phyloP scores from a whole-genome alignment of 2,888 invertebrate species.

The Cyrtodaria siliqua region DNA sequence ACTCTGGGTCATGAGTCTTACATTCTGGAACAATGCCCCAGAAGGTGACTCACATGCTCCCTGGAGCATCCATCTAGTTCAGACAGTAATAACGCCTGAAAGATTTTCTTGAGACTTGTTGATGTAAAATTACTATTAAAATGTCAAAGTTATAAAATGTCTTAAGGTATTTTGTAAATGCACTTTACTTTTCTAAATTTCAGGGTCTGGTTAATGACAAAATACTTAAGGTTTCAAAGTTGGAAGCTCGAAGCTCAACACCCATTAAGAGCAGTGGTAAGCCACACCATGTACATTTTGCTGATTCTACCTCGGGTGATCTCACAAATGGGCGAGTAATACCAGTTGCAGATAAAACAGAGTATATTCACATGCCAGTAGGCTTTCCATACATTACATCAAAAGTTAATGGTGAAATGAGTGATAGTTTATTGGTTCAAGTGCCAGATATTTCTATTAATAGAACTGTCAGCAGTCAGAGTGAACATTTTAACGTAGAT shows the following conservation, averaged over 20 bases:
- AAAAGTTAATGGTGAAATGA: conserved; percentile 20
- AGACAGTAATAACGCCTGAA: too few species aligned
- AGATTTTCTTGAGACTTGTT: too few species aligned
- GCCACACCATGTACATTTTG: conserved; percentile 45
- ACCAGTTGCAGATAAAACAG: conserved; percentile 15
- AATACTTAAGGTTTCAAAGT: not conserved
- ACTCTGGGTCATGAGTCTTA: too few species aligned
- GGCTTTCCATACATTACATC: conserved; percentile 50
- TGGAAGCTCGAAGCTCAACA: conserved; percentile 27
- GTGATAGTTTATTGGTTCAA: conserved; percentile 37
- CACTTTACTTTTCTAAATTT: too few species aligned
- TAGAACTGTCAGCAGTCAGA: not conserved
- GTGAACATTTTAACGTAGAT: not conserved
- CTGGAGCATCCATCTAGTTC: too few species aligned
- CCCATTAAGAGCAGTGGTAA: conserved; percentile 25
- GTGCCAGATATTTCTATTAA: conserved; percentile 17
- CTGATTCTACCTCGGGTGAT: conserved; percentile 13
- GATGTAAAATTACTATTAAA: too few species aligned
- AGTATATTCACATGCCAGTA: conserved; percentile 34
- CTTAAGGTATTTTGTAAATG: too few species aligned
- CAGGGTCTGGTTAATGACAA: too few species aligned
- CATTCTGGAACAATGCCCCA: too few species aligned
- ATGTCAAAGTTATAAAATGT: too few species aligned
- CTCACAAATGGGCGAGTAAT: conserved; percentile 31
- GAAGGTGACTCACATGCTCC: too few species aligned